phyloP scores from a whole-genome alignment of 35 echinoderm and acorn worm species.

The Holothuria glaberrima region DNA sequence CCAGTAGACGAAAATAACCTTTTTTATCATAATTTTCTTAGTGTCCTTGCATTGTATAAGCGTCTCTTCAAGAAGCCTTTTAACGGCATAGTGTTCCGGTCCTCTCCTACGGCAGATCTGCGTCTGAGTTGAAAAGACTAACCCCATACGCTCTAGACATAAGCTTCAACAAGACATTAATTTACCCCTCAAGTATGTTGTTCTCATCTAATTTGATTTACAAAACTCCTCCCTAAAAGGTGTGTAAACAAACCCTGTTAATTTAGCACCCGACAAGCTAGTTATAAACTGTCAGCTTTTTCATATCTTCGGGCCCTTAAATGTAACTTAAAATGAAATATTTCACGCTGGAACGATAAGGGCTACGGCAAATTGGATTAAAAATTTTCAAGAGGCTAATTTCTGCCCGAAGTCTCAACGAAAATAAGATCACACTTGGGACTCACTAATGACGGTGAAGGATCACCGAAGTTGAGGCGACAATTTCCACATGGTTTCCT shows the following conservation, averaged over 20 bases:
- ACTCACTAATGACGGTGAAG: conserved; percentile 53
- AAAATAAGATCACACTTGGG: conserved; percentile 58
- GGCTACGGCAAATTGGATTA: conserved; percentile 59
- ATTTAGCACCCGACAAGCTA: conserved; percentile 57
- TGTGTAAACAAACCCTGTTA: conserved; percentile 57
- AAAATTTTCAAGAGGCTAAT: conserved; percentile 54
- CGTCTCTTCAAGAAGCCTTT: no score
- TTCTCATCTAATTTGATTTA: conserved; percentile 57
- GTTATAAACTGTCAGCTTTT: conserved; percentile 61
- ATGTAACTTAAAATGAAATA: conserved; percentile 65
- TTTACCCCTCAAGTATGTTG: conserved; percentile 55
- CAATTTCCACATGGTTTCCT: conserved; percentile 49
- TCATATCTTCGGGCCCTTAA: conserved; percentile 60
- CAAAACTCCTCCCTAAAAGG: conserved; percentile 64
- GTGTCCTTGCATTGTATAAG: no score
- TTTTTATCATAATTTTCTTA: no score
- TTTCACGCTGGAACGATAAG: conserved; percentile 55
- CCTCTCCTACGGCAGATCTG: conserved; percentile 15
- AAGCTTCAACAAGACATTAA: conserved; percentile 57
- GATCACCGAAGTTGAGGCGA: conserved; percentile 30
- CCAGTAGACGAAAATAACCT: no score
- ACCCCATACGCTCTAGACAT: conserved; percentile 41
- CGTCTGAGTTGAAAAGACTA: conserved; percentile 36
- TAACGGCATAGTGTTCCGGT: neutral
- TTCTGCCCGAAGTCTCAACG: conserved; percentile 47